Base-by-base conservation (phyloP, 2,797 vertebrate genomes). In the Phrynocephalus vlangalii region DNA sequence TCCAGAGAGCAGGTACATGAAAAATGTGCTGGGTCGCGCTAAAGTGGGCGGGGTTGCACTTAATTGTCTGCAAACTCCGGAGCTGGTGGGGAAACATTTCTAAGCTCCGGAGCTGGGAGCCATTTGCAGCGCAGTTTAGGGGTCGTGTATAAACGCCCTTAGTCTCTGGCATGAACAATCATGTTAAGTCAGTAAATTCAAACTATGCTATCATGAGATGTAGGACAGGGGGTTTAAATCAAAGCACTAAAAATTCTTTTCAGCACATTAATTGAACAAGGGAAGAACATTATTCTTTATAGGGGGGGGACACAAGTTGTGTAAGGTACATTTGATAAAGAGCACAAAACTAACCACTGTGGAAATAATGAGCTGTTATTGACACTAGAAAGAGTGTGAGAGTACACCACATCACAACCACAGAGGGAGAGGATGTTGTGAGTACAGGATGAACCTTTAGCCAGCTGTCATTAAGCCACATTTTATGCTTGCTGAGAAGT, bases 401-500 rank as follows among this genome's bases (percentile, higher is more conserved):
- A 92, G 77, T n/a, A 38, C 38, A 93, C 95, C 93, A 93, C 93
- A 95, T 90, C 93, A 71, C 50, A 30, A 72, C 67, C 86, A n/a
- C 89, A 87, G 73, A 93, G 90, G 86, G 20, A 93, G 94, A 95
- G 95, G 95, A 96, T 96, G 96, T 96, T 96, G 91, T 95, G 88
- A 94, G 94, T 70, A 95, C 94, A 92, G 20, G 1, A 24, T 1
- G 91, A 96, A 94, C 94, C 89, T 94, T 92, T 87, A 48, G 87
- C 85, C 92, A 90, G 84, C 84, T 93, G 90, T 89, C 93, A 93
- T 87, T 86, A 94, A 95, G 90, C 80, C 92, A 28, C 88, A 93
- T 88, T 48, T 60, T 73, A 63, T 13, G 67, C 88, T 95, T 85
- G 50, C 76, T 91, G 79, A 88, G 72, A 85, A 15, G 67, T 79